phyloP scores from a whole-genome alignment of 1,140 invertebrate species.

The Procambarus virginalis region DNA sequence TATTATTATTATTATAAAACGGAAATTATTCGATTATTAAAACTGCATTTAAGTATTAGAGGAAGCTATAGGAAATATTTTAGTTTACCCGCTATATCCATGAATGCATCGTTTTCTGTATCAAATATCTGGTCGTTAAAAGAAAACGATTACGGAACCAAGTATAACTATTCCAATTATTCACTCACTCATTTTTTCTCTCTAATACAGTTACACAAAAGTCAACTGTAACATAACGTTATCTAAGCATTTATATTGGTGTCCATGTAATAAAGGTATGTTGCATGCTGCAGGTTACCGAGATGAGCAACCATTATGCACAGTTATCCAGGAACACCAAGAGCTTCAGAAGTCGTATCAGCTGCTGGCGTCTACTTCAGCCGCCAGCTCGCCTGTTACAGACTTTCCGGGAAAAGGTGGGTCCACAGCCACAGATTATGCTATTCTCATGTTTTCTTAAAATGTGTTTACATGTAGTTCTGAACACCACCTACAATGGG shows the following conservation, averaged over 20 bases:
- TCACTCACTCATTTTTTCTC: not conserved
- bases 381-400: not conserved
- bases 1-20: too few species aligned
- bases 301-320: conserved; percentile 16
- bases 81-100: not conserved
- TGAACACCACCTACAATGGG: too few species aligned
- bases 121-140: not conserved
- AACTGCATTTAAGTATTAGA: not conserved
- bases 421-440: not conserved
- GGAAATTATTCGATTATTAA: too few species aligned
- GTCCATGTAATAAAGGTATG: not conserved
- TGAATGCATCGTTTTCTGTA: not conserved
- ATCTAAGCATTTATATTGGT: too few species aligned
- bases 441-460: too few species aligned
- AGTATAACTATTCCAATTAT: not conserved
- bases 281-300: not conserved
- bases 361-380: conserved; percentile 42
- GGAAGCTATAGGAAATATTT: not conserved
- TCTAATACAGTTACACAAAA: not conserved
- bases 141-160: not conserved
- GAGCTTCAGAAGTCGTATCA: conserved; percentile 50
- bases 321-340: conserved; percentile 32
- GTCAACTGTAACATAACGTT: too few species aligned
- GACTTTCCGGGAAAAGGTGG: conserved; percentile 40
- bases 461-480: too few species aligned